Percentiles rank a stretch among this genome's conserved stretches.
These are phyloP conservation scores for Phaethon lepturus DNA, from an alignment of 2,113 vertebrate genomes.

Conservation along the genomic window DNA sequence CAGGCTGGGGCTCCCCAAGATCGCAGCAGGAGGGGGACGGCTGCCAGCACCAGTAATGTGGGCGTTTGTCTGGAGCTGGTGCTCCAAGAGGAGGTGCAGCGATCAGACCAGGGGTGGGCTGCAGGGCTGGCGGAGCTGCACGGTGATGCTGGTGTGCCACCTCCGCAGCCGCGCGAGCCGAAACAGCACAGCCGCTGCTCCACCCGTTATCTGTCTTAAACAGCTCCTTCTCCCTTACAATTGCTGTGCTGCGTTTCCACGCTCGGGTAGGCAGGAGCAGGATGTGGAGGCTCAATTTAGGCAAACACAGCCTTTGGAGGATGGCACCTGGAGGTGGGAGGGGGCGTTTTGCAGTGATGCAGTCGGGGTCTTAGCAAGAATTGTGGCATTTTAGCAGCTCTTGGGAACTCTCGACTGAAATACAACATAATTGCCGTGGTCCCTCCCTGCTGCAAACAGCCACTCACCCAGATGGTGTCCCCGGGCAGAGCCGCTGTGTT, in stretches of 20 bases:
- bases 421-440: fast-evolving
- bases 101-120: background rate
- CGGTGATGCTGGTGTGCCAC: fast-evolving
- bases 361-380: background rate
- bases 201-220: background rate
- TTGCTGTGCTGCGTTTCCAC: background rate
- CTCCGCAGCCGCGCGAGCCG: fast-evolving
- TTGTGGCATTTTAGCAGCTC: background rate
- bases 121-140: background rate
- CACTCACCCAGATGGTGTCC: background rate
- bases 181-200: background rate
- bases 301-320: background rate
- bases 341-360: background rate
- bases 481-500: fast-evolving
- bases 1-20: fast-evolving
- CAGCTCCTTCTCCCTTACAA: background rate
- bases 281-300: background rate
- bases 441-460: background rate
- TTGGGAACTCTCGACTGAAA: background rate
- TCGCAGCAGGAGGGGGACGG: fast-evolving
- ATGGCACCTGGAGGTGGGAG: background rate
- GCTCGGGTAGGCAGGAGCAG: background rate
- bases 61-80: background rate
- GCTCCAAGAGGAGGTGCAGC: background rate
- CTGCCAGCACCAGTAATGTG: background rate